Evolutionary conservation across 2,888 invertebrate species (phyloP).

Genomic region (Apamea monoglypha): DNA sequence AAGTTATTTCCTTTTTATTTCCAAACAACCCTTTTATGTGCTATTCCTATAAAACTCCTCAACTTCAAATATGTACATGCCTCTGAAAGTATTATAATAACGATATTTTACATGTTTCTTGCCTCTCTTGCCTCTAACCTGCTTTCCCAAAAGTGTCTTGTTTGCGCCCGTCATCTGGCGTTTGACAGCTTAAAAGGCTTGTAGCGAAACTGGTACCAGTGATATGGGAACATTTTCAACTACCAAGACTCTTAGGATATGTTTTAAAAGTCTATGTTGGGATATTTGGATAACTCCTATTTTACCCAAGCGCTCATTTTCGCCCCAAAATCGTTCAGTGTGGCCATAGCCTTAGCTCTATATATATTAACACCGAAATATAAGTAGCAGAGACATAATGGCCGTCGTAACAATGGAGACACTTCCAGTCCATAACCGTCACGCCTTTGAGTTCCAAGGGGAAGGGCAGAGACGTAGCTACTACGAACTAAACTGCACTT

Average conservation of each 20-base stretch:
- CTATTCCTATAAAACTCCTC: not conserved
- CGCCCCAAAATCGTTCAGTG: not conserved
- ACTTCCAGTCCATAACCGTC: slow-evolving; percentile 55
- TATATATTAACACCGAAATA: slow-evolving; percentile 10
- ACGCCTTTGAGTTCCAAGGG: slow-evolving; percentile 45
- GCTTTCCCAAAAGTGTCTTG: slow-evolving; percentile 23
- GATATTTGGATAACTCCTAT: not conserved
- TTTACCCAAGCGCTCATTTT: not conserved
- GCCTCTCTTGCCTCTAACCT: slow-evolving; percentile 17
- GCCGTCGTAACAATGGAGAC: slow-evolving; percentile 46
- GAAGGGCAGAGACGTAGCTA: slow-evolving; percentile 33
- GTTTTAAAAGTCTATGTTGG: not conserved
- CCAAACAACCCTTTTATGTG: not conserved
- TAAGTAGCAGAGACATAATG: slow-evolving; percentile 27
- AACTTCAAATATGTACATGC: not conserved
- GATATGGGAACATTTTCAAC: slow-evolving; percentile 28
- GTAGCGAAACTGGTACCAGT: not conserved
- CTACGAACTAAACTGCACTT: not conserved
- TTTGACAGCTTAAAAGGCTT: slow-evolving; percentile 60
- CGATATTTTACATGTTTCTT: slow-evolving; percentile 10
- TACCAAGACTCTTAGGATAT: slow-evolving; percentile 15
- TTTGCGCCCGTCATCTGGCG: slow-evolving; percentile 31
- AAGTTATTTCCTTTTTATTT: not conserved
- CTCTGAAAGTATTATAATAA: not conserved
- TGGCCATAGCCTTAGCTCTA: slow-evolving; percentile 15